A percentile compares a stretch with the other conserved stretches of the same genome.
phyloP scores from a whole-genome alignment of 1,140 invertebrate genomes.

The Drosophila varians region DNA sequence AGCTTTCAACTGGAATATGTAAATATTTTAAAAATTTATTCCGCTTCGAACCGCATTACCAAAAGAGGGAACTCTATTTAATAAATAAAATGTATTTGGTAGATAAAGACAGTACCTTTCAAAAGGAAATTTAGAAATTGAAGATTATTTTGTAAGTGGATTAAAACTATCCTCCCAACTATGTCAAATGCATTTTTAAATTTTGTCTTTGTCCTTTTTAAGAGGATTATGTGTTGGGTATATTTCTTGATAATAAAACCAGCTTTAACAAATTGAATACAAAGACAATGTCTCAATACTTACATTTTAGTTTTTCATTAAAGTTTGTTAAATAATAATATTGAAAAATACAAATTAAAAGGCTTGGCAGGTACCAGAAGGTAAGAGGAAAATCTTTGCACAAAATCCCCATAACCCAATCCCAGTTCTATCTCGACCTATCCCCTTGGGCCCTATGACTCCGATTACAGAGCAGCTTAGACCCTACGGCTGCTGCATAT shows the following conservation, averaged over 20 bases:
- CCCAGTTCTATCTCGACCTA: slow-evolving; percentile 8
- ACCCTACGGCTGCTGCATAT: slow-evolving; percentile 49
- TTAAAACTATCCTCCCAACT: neutral
- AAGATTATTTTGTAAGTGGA: neutral
- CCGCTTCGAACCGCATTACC: too few species aligned
- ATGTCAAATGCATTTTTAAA: neutral
- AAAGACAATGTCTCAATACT: too few species aligned
- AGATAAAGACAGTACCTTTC: neutral
- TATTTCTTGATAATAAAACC: too few species aligned
- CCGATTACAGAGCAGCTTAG: slow-evolving; percentile 23
- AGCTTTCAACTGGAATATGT: slow-evolving; percentile 22
- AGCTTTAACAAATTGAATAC: too few species aligned
- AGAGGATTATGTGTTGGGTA: too few species aligned
- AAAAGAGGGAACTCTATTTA: neutral
- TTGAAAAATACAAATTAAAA: neutral
- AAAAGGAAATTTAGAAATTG: neutral
- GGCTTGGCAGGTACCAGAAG: neutral
- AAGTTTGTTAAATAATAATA: too few species aligned
- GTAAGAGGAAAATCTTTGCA: neutral
- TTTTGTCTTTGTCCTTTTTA: too few species aligned
- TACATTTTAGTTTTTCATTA: too few species aligned
- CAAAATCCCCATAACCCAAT: slow-evolving; percentile 2
- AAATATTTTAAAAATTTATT: slow-evolving; percentile 26
- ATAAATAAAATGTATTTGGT: neutral
- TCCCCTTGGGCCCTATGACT: slow-evolving; percentile 13